Conservation (phyloP, 2,797 vertebrate genomes). For the Microctenopoma steveboyesi region DNA sequence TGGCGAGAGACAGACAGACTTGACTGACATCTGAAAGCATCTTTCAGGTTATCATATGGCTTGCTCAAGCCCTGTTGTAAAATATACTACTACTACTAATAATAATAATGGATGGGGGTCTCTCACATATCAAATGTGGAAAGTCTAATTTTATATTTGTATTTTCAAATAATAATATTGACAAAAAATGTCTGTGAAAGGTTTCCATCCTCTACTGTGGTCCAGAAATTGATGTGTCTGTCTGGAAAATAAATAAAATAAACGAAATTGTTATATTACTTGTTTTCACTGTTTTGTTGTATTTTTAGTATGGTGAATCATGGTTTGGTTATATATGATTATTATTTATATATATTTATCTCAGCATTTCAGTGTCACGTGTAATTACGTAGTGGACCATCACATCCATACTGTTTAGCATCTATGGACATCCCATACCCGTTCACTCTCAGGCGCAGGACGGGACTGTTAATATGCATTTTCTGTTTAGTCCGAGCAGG, state of each 20-base stretch:
- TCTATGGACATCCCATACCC: conserved; percentile 40
- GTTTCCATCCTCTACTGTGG: conserved; percentile 99
- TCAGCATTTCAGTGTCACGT: conserved; percentile 17
- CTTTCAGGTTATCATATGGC: conserved; percentile 98
- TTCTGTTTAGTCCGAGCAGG: conserved; percentile 21
- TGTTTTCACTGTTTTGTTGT: conserved; percentile 66
- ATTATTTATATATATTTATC: background rate
- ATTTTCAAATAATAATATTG: conserved; percentile 94
- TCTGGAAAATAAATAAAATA: conserved; percentile 94
- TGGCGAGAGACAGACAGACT: conserved; percentile 84
- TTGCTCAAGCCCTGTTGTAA: conserved; percentile 98
- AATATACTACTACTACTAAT: conserved; percentile 81
- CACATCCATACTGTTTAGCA: conserved; percentile 16
- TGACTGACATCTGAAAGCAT: conserved; percentile 90
- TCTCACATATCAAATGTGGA: conserved; percentile 99
- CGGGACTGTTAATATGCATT: background rate
- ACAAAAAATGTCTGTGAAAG: conserved; percentile 98
- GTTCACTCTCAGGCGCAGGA: conserved; percentile 1
- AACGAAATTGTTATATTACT: conserved; percentile 90
- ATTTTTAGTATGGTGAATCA: conserved; percentile 4
- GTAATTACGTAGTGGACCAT: conserved; percentile 16
- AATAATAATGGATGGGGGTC: conserved; percentile 91
- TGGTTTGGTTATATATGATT: no score
- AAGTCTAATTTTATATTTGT: conserved; percentile 99
- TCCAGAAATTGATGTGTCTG: conserved; percentile 99